phyloP scores from a whole-genome alignment of 2,797 vertebrate genomes.

The Sternotherus odoratus region DNA sequence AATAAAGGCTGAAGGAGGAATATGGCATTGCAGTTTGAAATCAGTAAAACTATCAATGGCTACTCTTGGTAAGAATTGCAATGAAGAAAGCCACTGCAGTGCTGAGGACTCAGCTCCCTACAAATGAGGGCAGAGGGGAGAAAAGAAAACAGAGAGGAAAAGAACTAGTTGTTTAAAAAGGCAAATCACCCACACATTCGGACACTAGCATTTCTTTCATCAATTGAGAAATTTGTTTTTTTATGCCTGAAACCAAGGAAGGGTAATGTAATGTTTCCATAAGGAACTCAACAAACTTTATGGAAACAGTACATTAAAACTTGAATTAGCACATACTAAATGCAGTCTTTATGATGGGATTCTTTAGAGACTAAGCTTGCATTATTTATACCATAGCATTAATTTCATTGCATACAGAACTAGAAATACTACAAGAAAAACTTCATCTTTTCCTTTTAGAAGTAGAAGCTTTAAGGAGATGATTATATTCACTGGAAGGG shows the following conservation, averaged over 20 bases:
- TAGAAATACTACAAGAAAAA: too few relatives aligned
- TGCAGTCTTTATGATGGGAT: neutral
- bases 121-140: neutral
- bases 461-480: too few relatives aligned
- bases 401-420: too few relatives aligned
- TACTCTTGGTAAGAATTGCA: neutral
- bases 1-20: neutral
- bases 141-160: neutral
- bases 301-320: conserved; percentile 5
- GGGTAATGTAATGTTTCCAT: conserved; percentile 2
- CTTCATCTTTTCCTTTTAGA: too few relatives aligned
- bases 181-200: neutral
- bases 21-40: neutral
- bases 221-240: neutral
- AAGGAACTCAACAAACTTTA: neutral
- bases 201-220: neutral
- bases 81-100: neutral
- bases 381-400: too few relatives aligned
- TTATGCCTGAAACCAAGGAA: neutral
- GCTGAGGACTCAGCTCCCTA: neutral
- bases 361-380: neutral
- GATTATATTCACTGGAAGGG: too few relatives aligned
- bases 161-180: neutral
- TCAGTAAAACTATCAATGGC: conserved; percentile 6
- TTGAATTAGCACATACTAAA: conserved; percentile 3